Evolutionary conservation across 1,140 invertebrate genomes (phyloP), one percentile per base, ranked within the genome.

Genomic region (Ooceraea biroi): DNA sequence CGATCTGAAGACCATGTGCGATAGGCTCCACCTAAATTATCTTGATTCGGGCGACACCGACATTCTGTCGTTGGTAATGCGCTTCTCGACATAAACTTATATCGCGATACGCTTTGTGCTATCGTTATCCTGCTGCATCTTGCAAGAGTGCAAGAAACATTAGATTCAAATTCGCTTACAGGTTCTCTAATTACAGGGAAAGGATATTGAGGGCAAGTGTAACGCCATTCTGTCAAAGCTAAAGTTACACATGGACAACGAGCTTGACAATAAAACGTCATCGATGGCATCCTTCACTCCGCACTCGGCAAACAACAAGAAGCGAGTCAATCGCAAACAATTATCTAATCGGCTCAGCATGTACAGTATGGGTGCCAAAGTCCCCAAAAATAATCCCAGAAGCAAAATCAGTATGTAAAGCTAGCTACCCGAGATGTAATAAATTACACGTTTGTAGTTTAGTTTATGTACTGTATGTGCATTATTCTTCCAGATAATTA

Each of bases 11-110:
- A 86, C 92, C 22, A 91, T 94, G 69, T 94, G 93, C 17, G 63
- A 83, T 7, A 91, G 91, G 63, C 76, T 94, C 41, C 90, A 94
- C 52, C 71, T 94, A 11, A 90, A 94, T 44, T 90, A 89, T 76
- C 91, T 92, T 74, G 93, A 89, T 61, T 91, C 92, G 2, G 92
- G 92, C n/a, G 93, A 94, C 83, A 68, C 85, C 2, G 87, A 88
- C 73, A 76, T 88, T 10, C 63, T 89, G 12, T 83, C 83, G 7
- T 66, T 92, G 91, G 92, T 93, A 90, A 92, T 78, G 48, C 46
- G 72, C 17, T 46, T 66, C 27, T 84, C 83, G 55, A 60, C 76
- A 50, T 68, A 46, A 41, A 82, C 48, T 71, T 57, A 66, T 55
- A 63, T 63, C 7, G n/a, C 41, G 1, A 55, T 83, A 48, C 69